phyloP scores from a whole-genome alignment of 2,888 invertebrate genomes.

The Tubulanus polymorphus region DNA sequence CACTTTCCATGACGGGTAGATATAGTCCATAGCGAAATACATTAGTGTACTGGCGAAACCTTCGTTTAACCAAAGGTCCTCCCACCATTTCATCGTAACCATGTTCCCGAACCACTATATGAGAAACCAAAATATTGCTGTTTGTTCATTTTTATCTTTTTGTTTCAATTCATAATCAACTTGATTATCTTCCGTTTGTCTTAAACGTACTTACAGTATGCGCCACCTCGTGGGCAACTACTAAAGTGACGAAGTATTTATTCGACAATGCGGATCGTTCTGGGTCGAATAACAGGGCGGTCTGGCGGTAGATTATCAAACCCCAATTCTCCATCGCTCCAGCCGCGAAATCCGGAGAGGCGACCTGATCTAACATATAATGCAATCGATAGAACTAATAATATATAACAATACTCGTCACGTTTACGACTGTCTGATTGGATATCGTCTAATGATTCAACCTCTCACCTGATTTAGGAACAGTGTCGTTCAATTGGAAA shows the following conservation, averaged over 20 bases:
- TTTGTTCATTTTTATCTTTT: not conserved
- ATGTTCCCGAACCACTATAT: slow-evolving; percentile 53
- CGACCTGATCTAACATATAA: slow-evolving; percentile 52
- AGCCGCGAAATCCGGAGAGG: slow-evolving; percentile 51
- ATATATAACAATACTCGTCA: no score
- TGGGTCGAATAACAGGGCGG: slow-evolving; percentile 43
- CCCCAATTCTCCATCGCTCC: slow-evolving; percentile 55
- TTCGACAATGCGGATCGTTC: slow-evolving; percentile 41
- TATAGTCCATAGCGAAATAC: slow-evolving; percentile 48
- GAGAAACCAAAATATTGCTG: slow-evolving; percentile 8
- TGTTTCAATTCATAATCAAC: not conserved
- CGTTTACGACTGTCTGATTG: no score
- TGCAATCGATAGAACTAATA: no score
- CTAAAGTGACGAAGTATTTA: slow-evolving; percentile 45
- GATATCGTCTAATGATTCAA: no score
- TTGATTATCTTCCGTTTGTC: no score
- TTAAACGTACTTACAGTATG: slow-evolving; percentile 50
- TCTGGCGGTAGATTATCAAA: slow-evolving; percentile 49
- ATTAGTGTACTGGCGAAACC: slow-evolving; percentile 50
- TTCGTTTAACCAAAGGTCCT: slow-evolving; percentile 51
- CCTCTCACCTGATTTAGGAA: slow-evolving; percentile 42
- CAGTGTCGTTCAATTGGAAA: slow-evolving; percentile 42
- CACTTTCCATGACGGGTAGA: slow-evolving; percentile 48
- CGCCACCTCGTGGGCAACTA: slow-evolving; percentile 51
- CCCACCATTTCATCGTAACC: slow-evolving; percentile 54